Percentiles rank a stretch among this genome's conserved stretches.
These are phyloP conservation scores for Notocelia uddmanniana DNA, from an alignment of 2,888 invertebrate species.

Conservation along the genomic window DNA sequence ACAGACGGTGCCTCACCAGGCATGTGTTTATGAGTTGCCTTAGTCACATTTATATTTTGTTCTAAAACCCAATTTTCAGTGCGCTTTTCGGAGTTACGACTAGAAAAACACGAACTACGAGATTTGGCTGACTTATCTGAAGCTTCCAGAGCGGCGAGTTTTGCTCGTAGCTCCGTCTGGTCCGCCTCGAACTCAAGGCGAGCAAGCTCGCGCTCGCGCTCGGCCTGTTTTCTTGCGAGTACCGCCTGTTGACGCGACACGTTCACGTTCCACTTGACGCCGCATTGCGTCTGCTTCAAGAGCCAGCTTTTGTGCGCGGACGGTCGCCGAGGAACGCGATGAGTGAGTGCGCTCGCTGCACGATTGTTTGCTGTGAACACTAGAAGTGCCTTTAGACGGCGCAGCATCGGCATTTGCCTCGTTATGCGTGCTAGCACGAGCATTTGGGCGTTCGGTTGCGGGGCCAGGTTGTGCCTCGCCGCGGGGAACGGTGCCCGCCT, in stretches of 20 bases:
- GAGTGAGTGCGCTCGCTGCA: no score
- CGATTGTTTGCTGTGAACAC: no score
- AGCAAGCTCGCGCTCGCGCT: slow-evolving; percentile 15
- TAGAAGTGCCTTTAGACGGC: background rate
- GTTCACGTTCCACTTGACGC: background rate
- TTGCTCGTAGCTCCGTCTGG: background rate
- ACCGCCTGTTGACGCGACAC: slow-evolving; percentile 3
- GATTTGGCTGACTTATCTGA: background rate
- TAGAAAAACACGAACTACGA: background rate
- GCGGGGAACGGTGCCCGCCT: background rate
- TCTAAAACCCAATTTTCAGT: no score
- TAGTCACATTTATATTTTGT: no score
- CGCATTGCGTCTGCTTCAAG: slow-evolving; percentile 7
- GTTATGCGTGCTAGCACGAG: background rate
- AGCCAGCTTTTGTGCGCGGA: no score
- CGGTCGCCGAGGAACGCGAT: no score
- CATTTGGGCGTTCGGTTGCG: slow-evolving; percentile 53
- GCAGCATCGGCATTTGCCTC: background rate
- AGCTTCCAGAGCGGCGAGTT: background rate
- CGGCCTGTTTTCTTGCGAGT: slow-evolving; percentile 10
- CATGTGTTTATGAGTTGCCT: no score
- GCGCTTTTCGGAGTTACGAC: no score
- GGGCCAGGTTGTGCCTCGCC: background rate
- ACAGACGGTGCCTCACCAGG: no score
- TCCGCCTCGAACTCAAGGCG: slow-evolving; percentile 8